phyloP scores from a whole-genome alignment of 2,797 vertebrate genomes.

The Enteromius radiatus region DNA sequence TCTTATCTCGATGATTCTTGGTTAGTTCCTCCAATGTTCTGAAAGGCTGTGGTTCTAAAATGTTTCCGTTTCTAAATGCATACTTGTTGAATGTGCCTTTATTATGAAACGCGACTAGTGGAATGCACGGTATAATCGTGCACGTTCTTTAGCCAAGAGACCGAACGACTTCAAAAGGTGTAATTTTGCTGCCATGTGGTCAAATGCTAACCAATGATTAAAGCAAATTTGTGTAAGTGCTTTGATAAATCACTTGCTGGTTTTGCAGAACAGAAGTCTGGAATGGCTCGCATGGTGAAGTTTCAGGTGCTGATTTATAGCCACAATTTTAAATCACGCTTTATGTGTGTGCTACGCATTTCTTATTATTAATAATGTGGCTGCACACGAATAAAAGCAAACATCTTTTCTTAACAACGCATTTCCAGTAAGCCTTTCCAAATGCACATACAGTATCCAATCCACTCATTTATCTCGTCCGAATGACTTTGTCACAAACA shows the following conservation, averaged over 20 bases:
- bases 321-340: background rate
- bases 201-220: slow-evolving; percentile 34
- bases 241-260: slow-evolving; percentile 41
- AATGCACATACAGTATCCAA: background rate
- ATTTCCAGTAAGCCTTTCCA: background rate
- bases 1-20: slow-evolving; percentile 15
- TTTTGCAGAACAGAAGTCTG: slow-evolving; percentile 23
- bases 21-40: slow-evolving; percentile 12
- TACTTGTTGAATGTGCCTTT: slow-evolving; percentile 10
- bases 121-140: background rate
- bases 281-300: slow-evolving; percentile 7
- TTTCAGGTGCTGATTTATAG: slow-evolving; percentile 30
- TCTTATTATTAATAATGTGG: background rate
- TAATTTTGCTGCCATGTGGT: slow-evolving; percentile 30
- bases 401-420: slow-evolving; percentile 52
- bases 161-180: slow-evolving; percentile 27
- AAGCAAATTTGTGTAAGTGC: slow-evolving; percentile 34
- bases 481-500: slow-evolving; percentile 64
- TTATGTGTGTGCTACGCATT: background rate
- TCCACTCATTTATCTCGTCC: background rate
- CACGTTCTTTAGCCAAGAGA: slow-evolving; percentile 10
- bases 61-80: slow-evolving; percentile 11
- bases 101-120: background rate
- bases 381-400: background rate
- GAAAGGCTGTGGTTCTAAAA: slow-evolving; percentile 19